Evolutionary conservation across 2,888 invertebrate genomes (phyloP), one percentile per base, ranked within the genome.

Genomic region (Cremastinae sp.): DNA sequence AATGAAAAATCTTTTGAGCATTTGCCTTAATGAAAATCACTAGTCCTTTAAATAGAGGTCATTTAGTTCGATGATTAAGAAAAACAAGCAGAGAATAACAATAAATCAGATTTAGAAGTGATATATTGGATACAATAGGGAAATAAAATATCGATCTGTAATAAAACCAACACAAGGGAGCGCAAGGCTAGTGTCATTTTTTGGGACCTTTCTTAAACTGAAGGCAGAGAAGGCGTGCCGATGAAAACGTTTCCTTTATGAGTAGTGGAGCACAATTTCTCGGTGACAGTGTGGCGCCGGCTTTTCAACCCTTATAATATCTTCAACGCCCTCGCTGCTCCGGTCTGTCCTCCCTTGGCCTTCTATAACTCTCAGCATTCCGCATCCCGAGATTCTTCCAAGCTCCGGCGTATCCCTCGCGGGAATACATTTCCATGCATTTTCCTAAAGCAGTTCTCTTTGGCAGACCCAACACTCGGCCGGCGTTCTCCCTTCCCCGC

Each of bases 361-460:
- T 45, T 79, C 75, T 77, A 80, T 81, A 81, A 80, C 78, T 77
- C 71, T 72, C 72, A 62, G 69, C 49, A 66, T 73, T 43, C 75
- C 58, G 43, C 73, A 53, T 66, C 45, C 75, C 71, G 51, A 54
- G 62, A 70, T 70, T 70, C 54, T 62, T 45, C 56, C 47, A 45
- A 58, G 58, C 54, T 53, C 74, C 61, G 28, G 5, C 53, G 70
- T 66, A 61, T 56, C 78, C 62, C 78, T 68, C 54, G 71, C 38
- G 84, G 82, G 88, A 89, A 89, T 89, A 89, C 84, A 89, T 89
- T 89, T 89, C 87, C 89, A 89, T 89, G 88, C 86, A 88, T 89
- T 89, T 88, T 84, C 85, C 84, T 82, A 83, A 80, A 70, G 80
- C 80, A 82, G 76, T 82, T 82, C 83, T 81, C 81, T 64, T 71